phyloP scores from a whole-genome alignment of 1,140 invertebrate genomes.

The Anagrus nilaparvatae region DNA sequence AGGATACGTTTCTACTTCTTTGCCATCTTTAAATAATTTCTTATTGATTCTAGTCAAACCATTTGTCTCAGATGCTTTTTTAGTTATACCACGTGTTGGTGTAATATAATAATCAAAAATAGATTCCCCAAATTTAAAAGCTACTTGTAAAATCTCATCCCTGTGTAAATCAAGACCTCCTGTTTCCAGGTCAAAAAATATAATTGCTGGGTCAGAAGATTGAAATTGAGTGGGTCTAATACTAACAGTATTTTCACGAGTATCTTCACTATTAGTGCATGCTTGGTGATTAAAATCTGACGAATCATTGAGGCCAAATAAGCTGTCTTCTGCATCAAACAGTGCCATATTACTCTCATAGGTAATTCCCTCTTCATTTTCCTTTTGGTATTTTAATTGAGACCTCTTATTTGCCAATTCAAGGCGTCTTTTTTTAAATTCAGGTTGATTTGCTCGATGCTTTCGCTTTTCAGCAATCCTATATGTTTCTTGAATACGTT shows the following conservation, averaged over 20 bases:
- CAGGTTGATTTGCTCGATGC: not conserved
- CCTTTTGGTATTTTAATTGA: not conserved
- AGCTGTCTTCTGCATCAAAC: not conserved
- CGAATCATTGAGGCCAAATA: not conserved
- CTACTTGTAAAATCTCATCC: not conserved
- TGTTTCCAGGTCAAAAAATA: not conserved
- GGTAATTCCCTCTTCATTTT: not conserved
- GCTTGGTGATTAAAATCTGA: too few relatives aligned
- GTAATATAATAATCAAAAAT: not conserved
- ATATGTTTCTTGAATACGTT: not conserved
- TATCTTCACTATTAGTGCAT: not conserved
- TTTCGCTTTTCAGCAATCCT: not conserved
- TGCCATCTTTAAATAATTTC: not conserved
- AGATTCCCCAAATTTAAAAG: not conserved
- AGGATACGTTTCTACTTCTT: not conserved
- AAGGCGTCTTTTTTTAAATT: not conserved
- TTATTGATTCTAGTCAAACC: not conserved
- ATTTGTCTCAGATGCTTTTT: not conserved
- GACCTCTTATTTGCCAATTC: not conserved
- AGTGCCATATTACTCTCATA: not conserved
- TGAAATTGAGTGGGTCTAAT: not conserved
- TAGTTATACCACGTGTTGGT: not conserved
- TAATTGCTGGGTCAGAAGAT: not conserved
- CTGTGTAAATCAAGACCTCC: not conserved
- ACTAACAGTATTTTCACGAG: not conserved